Evolutionary conservation across 1,140 invertebrate genomes (phyloP).

Genomic region (Galleria mellonella): DNA sequence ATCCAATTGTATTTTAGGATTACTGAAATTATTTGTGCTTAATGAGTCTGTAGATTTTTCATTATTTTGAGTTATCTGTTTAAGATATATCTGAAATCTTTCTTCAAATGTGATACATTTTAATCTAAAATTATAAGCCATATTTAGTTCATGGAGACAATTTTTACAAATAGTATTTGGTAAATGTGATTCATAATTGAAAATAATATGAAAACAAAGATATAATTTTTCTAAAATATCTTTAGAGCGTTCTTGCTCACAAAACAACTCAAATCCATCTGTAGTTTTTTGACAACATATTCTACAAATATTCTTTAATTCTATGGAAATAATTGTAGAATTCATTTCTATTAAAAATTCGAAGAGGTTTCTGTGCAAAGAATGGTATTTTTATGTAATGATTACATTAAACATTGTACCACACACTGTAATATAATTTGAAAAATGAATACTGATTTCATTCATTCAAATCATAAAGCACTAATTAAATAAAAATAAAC

Average conservation of each 20-base stretch:
- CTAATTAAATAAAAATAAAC: no score
- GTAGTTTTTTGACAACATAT: constrained; percentile 35
- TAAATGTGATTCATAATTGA: constrained; percentile 28
- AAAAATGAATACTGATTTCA: no score
- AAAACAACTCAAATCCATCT: constrained; percentile 26
- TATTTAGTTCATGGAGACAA: constrained; percentile 41
- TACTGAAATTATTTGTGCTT: not conserved
- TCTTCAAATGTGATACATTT: constrained; percentile 45
- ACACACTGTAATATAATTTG: no score
- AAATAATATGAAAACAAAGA: constrained; percentile 42
- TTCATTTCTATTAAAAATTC: no score
- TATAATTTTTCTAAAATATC: constrained; percentile 37
- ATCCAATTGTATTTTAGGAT: not conserved
- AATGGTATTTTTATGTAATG: no score
- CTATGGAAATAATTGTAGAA: not conserved
- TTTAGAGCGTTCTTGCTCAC: constrained; percentile 22
- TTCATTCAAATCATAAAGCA: no score
- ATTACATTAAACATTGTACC: no score
- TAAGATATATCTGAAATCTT: constrained; percentile 18
- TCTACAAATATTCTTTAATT: constrained; percentile 25
- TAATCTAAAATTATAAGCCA: constrained; percentile 35
- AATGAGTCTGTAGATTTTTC: constrained; percentile 1
- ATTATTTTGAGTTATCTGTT: constrained; percentile 4
- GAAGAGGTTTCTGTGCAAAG: no score
- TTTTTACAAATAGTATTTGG: constrained; percentile 35